phyloP scores from a whole-genome alignment of 2,888 invertebrate genomes.

The Xylota segnis region DNA sequence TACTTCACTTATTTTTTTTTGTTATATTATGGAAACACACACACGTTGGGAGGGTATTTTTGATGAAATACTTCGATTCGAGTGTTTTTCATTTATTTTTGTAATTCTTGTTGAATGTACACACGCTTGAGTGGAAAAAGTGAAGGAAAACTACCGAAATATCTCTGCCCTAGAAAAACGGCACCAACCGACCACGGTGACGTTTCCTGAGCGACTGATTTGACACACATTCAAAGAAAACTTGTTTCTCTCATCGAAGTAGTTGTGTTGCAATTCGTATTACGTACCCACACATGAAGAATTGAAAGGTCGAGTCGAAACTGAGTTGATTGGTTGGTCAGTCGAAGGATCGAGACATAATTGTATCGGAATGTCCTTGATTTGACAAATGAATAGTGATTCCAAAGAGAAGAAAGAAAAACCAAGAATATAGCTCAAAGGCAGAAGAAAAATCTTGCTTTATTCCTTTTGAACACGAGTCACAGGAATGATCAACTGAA shows the following conservation, averaged over 20 bases:
- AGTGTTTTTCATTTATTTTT: background rate
- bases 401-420: no score
- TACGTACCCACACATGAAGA: no score
- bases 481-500: no score
- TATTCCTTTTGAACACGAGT: no score
- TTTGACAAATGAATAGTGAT: no score
- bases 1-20: background rate
- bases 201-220: slow-evolving; percentile 73
- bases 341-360: no score
- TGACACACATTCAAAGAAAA: slow-evolving; percentile 61
- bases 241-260: slow-evolving; percentile 34
- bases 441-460: no score
- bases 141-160: slow-evolving; percentile 21
- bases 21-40: background rate
- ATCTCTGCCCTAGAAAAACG: slow-evolving; percentile 61
- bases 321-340: no score
- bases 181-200: slow-evolving; percentile 74
- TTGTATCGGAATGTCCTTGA: no score
- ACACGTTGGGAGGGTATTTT: background rate
- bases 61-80: no score
- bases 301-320: no score
- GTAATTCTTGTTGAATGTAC: slow-evolving; percentile 19
- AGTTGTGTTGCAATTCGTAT: background rate
- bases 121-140: slow-evolving; percentile 34
- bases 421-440: no score